A percentile compares a stretch with the other conserved stretches of the same genome.
phyloP scores from a whole-genome alignment of 2,797 vertebrate genomes.

The Hoplostethus mediterraneus region DNA sequence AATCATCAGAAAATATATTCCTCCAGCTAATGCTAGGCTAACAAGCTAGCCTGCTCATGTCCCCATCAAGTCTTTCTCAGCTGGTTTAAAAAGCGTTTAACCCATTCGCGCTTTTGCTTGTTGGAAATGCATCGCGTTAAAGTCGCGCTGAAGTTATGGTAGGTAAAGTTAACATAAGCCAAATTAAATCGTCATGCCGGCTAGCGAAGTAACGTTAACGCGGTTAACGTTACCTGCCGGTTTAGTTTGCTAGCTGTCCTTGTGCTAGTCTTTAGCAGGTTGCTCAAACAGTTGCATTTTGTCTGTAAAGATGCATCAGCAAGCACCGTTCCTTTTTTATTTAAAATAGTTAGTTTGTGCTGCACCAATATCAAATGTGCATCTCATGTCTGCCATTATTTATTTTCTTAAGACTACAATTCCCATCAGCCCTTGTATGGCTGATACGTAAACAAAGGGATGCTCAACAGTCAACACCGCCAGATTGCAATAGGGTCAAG shows the following conservation, averaged over 20 bases:
- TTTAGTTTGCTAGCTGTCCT: background rate
- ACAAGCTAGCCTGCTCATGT: constrained; percentile 41
- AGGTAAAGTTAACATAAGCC: accelerated
- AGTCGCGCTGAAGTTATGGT: background rate
- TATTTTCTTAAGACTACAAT: no score
- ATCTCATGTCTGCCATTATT: no score
- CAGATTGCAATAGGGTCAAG: background rate
- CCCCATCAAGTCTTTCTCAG: constrained; percentile 1
- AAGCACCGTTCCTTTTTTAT: no score
- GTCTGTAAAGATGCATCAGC: no score
- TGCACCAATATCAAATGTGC: no score
- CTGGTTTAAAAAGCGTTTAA: no score
- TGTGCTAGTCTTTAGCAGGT: constrained; percentile 12
- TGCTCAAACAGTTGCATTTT: background rate
- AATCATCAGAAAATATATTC: background rate
- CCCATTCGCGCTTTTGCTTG: background rate
- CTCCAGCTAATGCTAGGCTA: constrained; percentile 64
- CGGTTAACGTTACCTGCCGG: background rate
- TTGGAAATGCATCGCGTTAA: accelerated
- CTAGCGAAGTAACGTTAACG: background rate
- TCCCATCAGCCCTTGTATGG: background rate
- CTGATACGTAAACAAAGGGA: background rate
- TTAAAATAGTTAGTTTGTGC: no score
- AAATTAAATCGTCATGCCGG: background rate
- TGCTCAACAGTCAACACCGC: no score